A percentile compares a stretch with the other conserved stretches of the same genome.
Conservation (phyloP, 1,140 invertebrate species). For the Penaeus chinensis region DNA sequence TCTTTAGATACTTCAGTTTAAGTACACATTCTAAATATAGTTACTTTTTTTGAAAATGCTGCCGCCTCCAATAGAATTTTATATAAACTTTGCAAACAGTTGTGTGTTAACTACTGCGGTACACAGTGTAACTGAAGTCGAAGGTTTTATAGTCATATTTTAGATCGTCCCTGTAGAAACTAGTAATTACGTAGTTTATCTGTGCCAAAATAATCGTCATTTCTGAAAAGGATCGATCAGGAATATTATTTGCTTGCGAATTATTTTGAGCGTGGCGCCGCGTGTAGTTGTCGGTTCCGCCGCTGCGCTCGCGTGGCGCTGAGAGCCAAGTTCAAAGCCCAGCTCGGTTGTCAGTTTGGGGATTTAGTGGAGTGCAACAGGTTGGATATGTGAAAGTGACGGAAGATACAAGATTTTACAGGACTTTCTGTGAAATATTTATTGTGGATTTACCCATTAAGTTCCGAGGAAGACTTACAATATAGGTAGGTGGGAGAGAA, state of each 20-base stretch:
- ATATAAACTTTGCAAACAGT: too few species aligned
- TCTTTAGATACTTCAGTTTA: too few species aligned
- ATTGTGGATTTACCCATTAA: conserved; percentile 3
- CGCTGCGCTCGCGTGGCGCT: conserved; percentile 39
- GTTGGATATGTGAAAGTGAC: conserved; percentile 50
- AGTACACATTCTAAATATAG: too few species aligned
- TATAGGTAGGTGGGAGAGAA: conserved; percentile 18
- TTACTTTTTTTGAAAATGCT: too few species aligned
- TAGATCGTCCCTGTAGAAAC: too few species aligned
- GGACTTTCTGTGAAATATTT: not conserved
- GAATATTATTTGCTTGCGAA: not conserved
- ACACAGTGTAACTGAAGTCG: too few species aligned
- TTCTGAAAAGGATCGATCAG: too few species aligned
- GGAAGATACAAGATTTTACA: not conserved
- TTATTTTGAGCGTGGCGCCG: conserved; percentile 6
- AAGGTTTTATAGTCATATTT: too few species aligned
- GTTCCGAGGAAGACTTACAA: not conserved
- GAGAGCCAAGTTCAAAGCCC: conserved; percentile 46
- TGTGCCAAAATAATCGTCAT: too few species aligned
- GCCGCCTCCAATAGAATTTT: too few species aligned
- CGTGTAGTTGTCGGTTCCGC: not conserved
- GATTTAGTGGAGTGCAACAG: conserved; percentile 47
- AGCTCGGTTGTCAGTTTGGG: conserved; percentile 44
- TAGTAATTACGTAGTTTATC: too few species aligned
- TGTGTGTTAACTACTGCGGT: too few species aligned